phyloP scores from a whole-genome alignment of 2,888 invertebrate genomes.

The Himalopsyche japonica region DNA sequence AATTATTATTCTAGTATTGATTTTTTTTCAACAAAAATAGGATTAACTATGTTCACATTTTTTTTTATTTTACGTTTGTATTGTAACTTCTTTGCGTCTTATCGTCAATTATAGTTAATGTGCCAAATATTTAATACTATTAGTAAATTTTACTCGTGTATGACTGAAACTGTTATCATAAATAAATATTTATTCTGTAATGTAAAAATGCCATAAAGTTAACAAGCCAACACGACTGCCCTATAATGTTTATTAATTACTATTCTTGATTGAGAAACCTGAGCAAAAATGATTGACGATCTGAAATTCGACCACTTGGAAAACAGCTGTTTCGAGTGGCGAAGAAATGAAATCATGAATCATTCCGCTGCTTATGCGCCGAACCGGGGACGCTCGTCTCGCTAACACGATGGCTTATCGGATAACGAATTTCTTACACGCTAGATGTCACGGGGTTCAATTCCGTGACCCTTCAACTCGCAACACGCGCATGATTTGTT shows the following conservation, averaged over 20 bases:
- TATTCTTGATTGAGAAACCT: not conserved
- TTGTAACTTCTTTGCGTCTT: too few species aligned
- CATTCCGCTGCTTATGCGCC: not conserved
- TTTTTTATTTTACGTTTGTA: too few species aligned
- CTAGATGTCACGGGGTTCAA: conserved; percentile 17
- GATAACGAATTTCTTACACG: conserved; percentile 12
- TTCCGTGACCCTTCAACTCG: conserved; percentile 3
- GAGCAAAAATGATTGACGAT: not conserved
- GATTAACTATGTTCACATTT: too few species aligned
- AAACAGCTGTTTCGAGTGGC: not conserved
- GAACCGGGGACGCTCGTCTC: not conserved
- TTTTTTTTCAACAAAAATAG: too few species aligned
- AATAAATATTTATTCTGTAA: not conserved
- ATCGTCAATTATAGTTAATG: too few species aligned
- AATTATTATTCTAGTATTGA: too few species aligned
- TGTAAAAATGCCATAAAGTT: not conserved
- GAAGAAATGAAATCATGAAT: not conserved
- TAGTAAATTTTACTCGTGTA: too few species aligned
- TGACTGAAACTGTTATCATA: too few species aligned
- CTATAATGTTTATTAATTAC: not conserved
- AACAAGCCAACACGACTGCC: not conserved
- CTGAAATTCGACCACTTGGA: not conserved
- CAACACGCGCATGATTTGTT: not conserved
- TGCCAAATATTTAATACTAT: too few species aligned
- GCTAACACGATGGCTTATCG: conserved; percentile 17